Evolutionary conservation across 2,888 invertebrate species (phyloP).

Genomic region (Meteorus colon): DNA sequence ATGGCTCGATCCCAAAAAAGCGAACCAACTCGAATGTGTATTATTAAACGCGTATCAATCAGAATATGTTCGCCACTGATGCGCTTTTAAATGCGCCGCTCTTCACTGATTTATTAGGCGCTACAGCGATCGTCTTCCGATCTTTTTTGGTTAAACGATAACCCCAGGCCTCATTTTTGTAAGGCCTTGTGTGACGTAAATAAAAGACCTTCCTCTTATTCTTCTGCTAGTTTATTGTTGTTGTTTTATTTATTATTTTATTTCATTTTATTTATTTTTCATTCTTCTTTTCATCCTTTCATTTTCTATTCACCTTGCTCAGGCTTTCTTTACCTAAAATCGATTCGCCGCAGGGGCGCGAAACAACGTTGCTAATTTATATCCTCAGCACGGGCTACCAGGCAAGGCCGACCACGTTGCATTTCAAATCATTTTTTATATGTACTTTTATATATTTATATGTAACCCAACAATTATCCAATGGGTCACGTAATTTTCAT

Average conservation of each 20-base stretch:
- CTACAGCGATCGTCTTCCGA: slow-evolving; percentile 43
- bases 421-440: background rate
- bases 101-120: slow-evolving; percentile 66
- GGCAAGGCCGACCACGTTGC: slow-evolving; percentile 8
- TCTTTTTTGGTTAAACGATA: slow-evolving; percentile 34
- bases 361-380: slow-evolving; percentile 42
- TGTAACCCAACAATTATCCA: background rate
- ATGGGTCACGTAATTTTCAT: slow-evolving; percentile 49
- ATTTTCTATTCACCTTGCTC: background rate
- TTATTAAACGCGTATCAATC: slow-evolving; percentile 72
- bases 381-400: slow-evolving; percentile 39
- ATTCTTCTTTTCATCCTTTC: background rate
- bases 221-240: background rate
- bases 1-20: slow-evolving; percentile 37
- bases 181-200: slow-evolving; percentile 21
- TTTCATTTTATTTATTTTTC: background rate
- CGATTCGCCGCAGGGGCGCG: slow-evolving; percentile 16
- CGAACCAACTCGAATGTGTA: slow-evolving; percentile 55
- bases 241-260: background rate
- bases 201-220: slow-evolving; percentile 13
- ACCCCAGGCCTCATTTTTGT: slow-evolving; percentile 27
- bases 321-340: slow-evolving; percentile 9
- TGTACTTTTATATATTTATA: background rate
- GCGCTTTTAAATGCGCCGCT: slow-evolving; percentile 67
- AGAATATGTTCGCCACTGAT: slow-evolving; percentile 54